Evolutionary conservation across 2,888 invertebrate genomes (phyloP), one percentile per base, ranked within the genome.

Genomic region (Prosopocoilus inquinatus): DNA sequence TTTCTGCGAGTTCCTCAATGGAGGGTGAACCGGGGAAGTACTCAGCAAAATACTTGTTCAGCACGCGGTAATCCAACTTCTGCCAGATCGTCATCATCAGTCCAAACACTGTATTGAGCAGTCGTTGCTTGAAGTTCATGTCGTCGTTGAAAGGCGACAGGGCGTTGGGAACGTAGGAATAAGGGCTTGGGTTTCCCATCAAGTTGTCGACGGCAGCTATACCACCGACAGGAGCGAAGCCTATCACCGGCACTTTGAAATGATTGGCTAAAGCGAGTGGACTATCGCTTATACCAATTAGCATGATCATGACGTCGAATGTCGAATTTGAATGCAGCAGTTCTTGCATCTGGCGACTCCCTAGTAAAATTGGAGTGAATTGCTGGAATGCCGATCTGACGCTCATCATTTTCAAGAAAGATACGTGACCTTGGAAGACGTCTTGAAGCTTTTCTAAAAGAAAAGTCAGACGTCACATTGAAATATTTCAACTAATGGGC

Each of bases 71-170:
- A 12, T 47, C 45, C 15, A 34, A 51, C 11, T 45, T 35, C 45
- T 55, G 28, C 4, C 47, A 7, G 9, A 36, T 7, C 12, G 50
- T 13, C 5, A 50, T 9, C 9, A 43, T 1, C 28, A 50, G 16
- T 9, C 63, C 20, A 9, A 53, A 48, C 3, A 59, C 2, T 1
- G 69, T 66, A 54, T 75, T 75, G 33, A 60, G 43, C 2, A 64
- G 28, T 28, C 75, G 60, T 57, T 74, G 63, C 8, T 59, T 36
- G 43, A 74, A 71, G 5, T 52, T 66, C 74, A 75, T 74, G 47
- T 66, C 60, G 47, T 67, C 67, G 1, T 64, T 60, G 33, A 64
- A 66, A 2, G 57, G 45, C 33, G 64, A 47, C 35, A 69, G 57
- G 46, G 59, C 39, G 45, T 66, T 63, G 1, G 72, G 71, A n/a